A percentile compares a stretch with the other conserved stretches of the same genome.
Conservation (phyloP, 1,140 invertebrate species). For the Calephelis virginiensis region DNA sequence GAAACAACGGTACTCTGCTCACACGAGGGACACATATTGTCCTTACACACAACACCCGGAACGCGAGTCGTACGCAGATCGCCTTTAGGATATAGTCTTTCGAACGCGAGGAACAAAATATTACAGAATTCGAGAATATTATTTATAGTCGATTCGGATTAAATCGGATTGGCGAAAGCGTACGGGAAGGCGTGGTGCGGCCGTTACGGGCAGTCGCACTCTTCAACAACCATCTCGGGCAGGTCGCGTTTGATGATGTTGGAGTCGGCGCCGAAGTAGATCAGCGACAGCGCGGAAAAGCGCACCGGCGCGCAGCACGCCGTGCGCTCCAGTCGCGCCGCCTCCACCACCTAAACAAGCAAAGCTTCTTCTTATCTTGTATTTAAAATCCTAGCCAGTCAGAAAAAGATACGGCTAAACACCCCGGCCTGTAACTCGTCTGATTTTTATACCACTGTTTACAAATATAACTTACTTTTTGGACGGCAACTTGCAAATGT, state of each 20-base stretch:
- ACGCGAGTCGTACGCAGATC: constrained; percentile 37
- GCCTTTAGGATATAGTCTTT: constrained; percentile 75
- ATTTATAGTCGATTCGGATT: constrained; percentile 72
- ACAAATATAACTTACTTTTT: too few species aligned
- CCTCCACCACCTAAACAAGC: constrained; percentile 83
- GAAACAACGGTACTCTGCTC: constrained; percentile 26
- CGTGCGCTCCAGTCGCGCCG: constrained; percentile 40
- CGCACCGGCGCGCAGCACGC: constrained; percentile 91
- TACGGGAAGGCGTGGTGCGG: constrained; percentile 51
- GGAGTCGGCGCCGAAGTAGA: constrained; percentile 94
- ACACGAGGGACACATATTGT: constrained; percentile 30
- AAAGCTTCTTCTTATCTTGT: neutral
- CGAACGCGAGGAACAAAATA: constrained; percentile 75
- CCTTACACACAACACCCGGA: constrained; percentile 35
- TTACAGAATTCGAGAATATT: constrained; percentile 75
- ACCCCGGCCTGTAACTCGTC: too few species aligned
- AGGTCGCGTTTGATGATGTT: constrained; percentile 96
- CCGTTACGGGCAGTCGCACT: constrained; percentile 93
- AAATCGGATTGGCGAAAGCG: constrained; percentile 65
- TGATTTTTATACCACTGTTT: too few species aligned
- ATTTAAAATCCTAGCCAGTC: too few species aligned
- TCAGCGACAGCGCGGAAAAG: constrained; percentile 94
- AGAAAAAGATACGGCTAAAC: too few species aligned
- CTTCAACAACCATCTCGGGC: constrained; percentile 97
- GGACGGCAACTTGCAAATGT: too few species aligned